phyloP scores from a whole-genome alignment of 2,113 vertebrate genomes.

The Heteronetta atricapilla region DNA sequence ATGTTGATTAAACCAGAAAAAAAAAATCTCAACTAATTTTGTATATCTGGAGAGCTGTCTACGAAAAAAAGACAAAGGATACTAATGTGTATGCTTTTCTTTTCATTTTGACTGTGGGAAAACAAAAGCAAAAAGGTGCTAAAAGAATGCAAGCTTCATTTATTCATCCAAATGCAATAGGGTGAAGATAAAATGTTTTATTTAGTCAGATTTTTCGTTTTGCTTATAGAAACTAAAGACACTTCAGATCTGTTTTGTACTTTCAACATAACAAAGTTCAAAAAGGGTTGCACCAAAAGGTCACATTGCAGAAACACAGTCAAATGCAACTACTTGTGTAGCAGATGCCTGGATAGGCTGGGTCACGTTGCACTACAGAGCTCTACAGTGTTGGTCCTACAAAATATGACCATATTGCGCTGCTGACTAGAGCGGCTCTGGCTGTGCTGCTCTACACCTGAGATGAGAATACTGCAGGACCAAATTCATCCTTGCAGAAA shows the following conservation, averaged over 20 bases:
- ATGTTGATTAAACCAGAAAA: background rate
- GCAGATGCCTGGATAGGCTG: background rate
- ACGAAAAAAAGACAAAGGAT: background rate
- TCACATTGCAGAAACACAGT: background rate
- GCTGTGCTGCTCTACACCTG: too few relatives aligned
- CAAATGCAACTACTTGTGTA: background rate
- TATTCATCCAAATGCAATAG: background rate
- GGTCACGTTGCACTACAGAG: background rate
- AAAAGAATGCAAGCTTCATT: background rate
- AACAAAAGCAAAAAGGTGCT: background rate
- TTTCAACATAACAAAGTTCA: background rate
- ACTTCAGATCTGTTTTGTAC: conserved; percentile 5
- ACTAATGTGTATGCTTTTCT: background rate
- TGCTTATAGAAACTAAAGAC: conserved; percentile 31
- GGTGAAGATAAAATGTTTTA: background rate
- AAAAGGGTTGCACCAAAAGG: background rate
- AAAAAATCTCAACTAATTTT: background rate
- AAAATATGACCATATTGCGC: background rate
- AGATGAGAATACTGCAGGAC: background rate
- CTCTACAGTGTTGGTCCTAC: background rate
- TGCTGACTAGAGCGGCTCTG: too few relatives aligned
- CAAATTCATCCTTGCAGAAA: background rate
- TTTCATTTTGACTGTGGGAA: background rate
- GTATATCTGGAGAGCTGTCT: background rate
- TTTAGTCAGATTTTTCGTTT: conserved; percentile 9